Evolutionary conservation across 2,797 vertebrate species (phyloP).

Genomic region (Carapus acus): DNA sequence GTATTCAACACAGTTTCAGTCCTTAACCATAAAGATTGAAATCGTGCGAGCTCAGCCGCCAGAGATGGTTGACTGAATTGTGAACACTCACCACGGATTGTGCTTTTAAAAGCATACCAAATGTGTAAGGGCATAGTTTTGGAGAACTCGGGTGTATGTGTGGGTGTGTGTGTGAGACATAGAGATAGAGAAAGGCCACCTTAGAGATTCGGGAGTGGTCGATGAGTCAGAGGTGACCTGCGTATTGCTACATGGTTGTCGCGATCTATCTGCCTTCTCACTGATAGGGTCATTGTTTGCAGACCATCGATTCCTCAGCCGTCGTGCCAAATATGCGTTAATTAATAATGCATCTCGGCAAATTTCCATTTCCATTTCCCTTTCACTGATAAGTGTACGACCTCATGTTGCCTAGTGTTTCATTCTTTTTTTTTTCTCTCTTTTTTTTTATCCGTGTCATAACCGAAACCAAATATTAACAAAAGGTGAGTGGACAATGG

Average conservation of each 20-base stretch:
- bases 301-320: slow-evolving; percentile 3
- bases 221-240: slow-evolving; percentile 57
- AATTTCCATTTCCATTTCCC: slow-evolving; percentile 2
- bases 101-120: too few species aligned
- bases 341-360: too few species aligned
- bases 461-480: not conserved
- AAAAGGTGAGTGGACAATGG: not conserved
- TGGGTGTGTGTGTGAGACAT: not conserved
- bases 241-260: slow-evolving; percentile 32
- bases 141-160: slow-evolving; percentile 25
- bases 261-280: slow-evolving; percentile 17
- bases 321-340: not conserved
- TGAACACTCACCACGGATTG: too few species aligned
- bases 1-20: too few species aligned
- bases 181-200: slow-evolving; percentile 11
- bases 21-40: too few species aligned
- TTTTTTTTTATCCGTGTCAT: not conserved
- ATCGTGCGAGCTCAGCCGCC: too few species aligned
- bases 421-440: not conserved
- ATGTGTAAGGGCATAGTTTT: too few species aligned
- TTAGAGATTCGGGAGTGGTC: slow-evolving; percentile 48
- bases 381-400: not conserved
- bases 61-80: too few species aligned
- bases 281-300: slow-evolving; percentile 2
- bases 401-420: not conserved